Conservation (phyloP, 2,113 vertebrate species). For the Cyprinodon brontotheroides region DNA sequence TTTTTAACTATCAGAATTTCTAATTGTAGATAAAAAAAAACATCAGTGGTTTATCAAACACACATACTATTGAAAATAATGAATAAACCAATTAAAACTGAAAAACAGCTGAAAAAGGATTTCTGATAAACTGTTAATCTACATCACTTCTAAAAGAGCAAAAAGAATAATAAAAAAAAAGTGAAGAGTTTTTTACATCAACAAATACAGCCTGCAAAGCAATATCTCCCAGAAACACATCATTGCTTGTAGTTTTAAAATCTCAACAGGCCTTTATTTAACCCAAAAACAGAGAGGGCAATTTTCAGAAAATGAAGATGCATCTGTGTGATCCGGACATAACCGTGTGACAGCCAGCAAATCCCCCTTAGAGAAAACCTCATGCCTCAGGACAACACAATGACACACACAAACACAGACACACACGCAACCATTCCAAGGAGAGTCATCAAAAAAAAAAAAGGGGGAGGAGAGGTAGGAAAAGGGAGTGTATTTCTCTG, state of each 20-base stretch:
- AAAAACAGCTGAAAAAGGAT: background rate
- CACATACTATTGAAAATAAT: background rate
- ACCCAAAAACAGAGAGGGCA: constrained; percentile 18
- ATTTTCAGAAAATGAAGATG: constrained; percentile 64
- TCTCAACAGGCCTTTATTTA: constrained; percentile 21
- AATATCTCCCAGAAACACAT: background rate
- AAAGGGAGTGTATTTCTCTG: constrained; percentile 59
- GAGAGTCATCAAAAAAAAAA: constrained; percentile 63
- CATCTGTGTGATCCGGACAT: constrained; percentile 74
- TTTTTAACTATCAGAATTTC: background rate
- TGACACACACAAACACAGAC: constrained; percentile 37
- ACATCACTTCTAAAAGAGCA: background rate
- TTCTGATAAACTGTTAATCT: no score
- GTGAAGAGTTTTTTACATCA: background rate
- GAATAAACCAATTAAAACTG: background rate
- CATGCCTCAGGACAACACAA: constrained; percentile 46
- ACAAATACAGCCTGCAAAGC: no score
- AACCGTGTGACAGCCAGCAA: constrained; percentile 66
- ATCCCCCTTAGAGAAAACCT: constrained; percentile 55
- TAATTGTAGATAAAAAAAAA: background rate
- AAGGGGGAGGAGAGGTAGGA: constrained; percentile 34
- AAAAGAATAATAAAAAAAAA: background rate
- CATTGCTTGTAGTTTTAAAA: constrained; percentile 8
- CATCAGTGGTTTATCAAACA: background rate
- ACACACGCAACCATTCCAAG: constrained; percentile 43